Percentiles rank a stretch among this genome's conserved stretches.
These are phyloP conservation scores for Hoplodrina blanda DNA, from an alignment of 2,888 invertebrate genomes.

Conservation along the genomic window DNA sequence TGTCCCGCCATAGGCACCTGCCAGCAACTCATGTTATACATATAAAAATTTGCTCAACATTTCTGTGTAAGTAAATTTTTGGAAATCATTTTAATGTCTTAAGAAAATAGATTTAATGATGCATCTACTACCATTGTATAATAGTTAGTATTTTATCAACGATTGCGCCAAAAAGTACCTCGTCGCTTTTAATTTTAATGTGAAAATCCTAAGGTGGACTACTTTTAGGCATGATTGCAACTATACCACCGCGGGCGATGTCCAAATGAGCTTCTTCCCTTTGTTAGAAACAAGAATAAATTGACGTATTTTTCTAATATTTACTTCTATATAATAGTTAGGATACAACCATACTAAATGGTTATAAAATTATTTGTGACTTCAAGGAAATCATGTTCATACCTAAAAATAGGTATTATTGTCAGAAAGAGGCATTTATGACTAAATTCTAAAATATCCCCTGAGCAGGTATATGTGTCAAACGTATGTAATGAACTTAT, in stretches of 20 bases:
- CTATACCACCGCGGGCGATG: constrained; percentile 58
- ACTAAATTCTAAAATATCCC: constrained; percentile 48
- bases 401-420: constrained; percentile 41
- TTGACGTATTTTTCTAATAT: constrained; percentile 67
- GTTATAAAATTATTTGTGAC: constrained; percentile 67
- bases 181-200: constrained; percentile 17
- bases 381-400: constrained; percentile 67
- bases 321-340: constrained; percentile 63
- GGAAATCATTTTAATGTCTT: constrained; percentile 53
- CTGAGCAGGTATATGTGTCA: constrained; percentile 32
- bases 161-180: constrained; percentile 32
- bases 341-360: constrained; percentile 64
- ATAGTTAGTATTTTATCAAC: constrained; percentile 46
- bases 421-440: constrained; percentile 47
- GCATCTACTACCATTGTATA: constrained; percentile 39
- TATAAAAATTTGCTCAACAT: constrained; percentile 47
- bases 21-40: constrained; percentile 19
- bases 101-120: constrained; percentile 47
- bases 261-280: constrained; percentile 45
- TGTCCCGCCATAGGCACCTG: constrained; percentile 25
- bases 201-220: constrained; percentile 25
- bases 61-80: constrained; percentile 36
- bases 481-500: constrained; percentile 40
- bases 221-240: constrained; percentile 38
- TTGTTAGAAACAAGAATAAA: constrained; percentile 44